Evolutionary conservation across 2,888 invertebrate species (phyloP).

Genomic region (Lacanobia wlatinum): DNA sequence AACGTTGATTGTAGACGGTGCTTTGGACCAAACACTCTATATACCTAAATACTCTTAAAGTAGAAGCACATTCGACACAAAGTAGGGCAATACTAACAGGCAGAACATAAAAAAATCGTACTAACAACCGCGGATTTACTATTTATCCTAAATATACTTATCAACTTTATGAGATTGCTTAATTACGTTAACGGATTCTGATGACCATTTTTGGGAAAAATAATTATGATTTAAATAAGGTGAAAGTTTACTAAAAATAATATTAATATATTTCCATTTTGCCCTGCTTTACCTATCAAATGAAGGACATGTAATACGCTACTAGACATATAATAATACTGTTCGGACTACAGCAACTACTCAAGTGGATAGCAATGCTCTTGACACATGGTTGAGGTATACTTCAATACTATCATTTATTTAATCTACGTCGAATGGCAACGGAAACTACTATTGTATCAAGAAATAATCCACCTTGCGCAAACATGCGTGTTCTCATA

Average conservation of each 20-base stretch:
- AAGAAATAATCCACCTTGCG: conserved; percentile 30
- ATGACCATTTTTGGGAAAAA: not conserved
- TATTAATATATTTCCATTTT: conserved; percentile 16
- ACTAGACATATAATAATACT: conserved; percentile 44
- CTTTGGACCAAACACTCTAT: conserved; percentile 54
- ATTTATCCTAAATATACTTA: not conserved
- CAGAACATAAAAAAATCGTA: not conserved
- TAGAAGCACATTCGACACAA: conserved; percentile 37
- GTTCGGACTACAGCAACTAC: conserved; percentile 25
- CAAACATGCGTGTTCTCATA: conserved; percentile 42
- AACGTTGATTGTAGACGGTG: conserved; percentile 56
- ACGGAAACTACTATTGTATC: conserved; percentile 29
- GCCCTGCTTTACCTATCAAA: conserved; percentile 37
- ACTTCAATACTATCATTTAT: conserved; percentile 43
- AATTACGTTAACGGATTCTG: not conserved
- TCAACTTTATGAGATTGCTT: not conserved
- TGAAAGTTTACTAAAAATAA: not conserved
- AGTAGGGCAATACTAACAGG: conserved; percentile 28
- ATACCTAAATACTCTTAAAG: conserved; percentile 42
- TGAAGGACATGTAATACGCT: conserved; percentile 16
- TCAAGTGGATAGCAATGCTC: conserved; percentile 41
- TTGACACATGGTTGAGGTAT: conserved; percentile 35
- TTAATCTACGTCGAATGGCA: conserved; percentile 39
- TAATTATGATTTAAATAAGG: not conserved
- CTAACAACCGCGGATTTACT: not conserved